Conservation (phyloP, 2,113 vertebrate genomes). For the Rhombomys opimus region DNA sequence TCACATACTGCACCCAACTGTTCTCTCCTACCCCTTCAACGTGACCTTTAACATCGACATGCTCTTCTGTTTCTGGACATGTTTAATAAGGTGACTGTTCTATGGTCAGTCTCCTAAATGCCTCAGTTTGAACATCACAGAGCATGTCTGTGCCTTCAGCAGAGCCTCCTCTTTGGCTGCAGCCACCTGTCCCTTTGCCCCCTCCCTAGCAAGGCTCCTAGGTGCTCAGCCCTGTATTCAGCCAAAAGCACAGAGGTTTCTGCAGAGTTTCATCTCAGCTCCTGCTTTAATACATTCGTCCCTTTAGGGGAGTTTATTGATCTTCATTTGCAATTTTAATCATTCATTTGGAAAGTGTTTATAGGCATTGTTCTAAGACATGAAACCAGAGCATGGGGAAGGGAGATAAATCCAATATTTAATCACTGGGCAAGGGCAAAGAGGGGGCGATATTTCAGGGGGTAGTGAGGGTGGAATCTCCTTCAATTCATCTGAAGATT, state of each 20-base stretch:
- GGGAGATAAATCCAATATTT: not conserved
- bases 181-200: too few relatives aligned
- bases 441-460: not conserved
- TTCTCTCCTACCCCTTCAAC: not conserved
- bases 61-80: not conserved
- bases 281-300: not conserved
- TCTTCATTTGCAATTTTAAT: constrained; percentile 26
- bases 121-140: too few relatives aligned
- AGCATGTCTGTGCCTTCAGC: not conserved
- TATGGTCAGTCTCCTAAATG: not conserved
- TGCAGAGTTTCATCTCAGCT: not conserved
- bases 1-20: not conserved
- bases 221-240: not conserved
- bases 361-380: not conserved
- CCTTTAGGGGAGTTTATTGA: not conserved
- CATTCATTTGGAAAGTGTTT: constrained; percentile 13
- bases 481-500: constrained; percentile 64
- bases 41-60: not conserved
- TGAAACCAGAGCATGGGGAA: not conserved
- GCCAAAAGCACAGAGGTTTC: not conserved
- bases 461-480: not conserved
- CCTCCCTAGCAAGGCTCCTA: not conserved
- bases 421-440: not conserved
- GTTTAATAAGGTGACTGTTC: not conserved
- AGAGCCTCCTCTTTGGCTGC: not conserved